Base-by-base conservation (phyloP, 1,140 invertebrate species). In the Acromyrmex heyeri region DNA sequence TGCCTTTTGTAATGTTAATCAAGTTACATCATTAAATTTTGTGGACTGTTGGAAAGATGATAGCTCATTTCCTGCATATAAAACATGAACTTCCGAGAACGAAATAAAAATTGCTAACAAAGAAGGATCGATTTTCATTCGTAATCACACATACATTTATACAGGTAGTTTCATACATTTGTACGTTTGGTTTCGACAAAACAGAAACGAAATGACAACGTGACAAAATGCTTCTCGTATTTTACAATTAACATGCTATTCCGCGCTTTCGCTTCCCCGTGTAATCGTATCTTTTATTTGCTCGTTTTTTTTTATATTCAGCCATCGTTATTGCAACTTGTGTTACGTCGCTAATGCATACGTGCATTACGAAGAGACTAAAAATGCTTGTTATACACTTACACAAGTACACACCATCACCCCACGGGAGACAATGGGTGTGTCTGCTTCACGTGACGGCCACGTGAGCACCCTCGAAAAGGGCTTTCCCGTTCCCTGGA, bases 381-480 rank as follows among this genome's bases (percentile, higher is more conserved):
- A 21, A 24, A 62, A 48, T 14, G 12, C 44, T 38, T 14, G 57
- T 64, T 53, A 44, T 50, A 50, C 16, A 50, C 50, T 55, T 30
- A 14, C 62, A 61, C 50, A 67, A 21, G 21, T 34, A 14, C 48
- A 59, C 81, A 69, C 85, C 67, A 91, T 89, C 57, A 86, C 62
- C 85, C 57, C 78, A 82, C 48, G 48, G 5, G n/a, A 92, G 86
- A 93, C 91, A 93, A 93, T 93, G 90, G 90, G 86, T 64, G 91
- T 89, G 86, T 65, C 87, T 91, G 77, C 85, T 83, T 89, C 91
- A 92, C 91, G 93, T 90, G 92, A 91, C 91, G 50, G 86, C 62
- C 90, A 91, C 90, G 91, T 92, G 90, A 93, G 91, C 86, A 93
- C 92, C 90, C 93, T 94, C 90, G 79, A 92, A 93, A 93, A 93